Percentiles rank a stretch among this genome's conserved stretches.
Conservation (phyloP, 2,888 invertebrate species). For the Strigamia crassipes region DNA sequence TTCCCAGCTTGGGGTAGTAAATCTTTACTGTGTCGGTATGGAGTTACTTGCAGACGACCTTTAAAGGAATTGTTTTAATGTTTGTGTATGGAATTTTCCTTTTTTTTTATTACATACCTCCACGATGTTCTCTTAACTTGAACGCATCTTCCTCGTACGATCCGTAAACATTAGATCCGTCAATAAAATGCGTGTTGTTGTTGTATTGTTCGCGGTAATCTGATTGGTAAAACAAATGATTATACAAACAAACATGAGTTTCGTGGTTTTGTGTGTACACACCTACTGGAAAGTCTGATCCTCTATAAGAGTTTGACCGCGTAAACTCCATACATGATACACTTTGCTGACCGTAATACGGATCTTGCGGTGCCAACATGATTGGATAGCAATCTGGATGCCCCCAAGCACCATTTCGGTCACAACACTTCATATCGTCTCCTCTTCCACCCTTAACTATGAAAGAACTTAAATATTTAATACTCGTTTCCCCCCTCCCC, state of each 20-base stretch:
- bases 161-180: slow-evolving; percentile 52
- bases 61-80: background rate
- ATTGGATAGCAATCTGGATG: slow-evolving; percentile 47
- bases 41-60: slow-evolving; percentile 46
- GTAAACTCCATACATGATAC: slow-evolving; percentile 45
- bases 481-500: slow-evolving; percentile 64
- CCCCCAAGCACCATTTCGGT: slow-evolving; percentile 37
- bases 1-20: slow-evolving; percentile 67
- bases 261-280: background rate
- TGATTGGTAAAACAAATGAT: slow-evolving; percentile 18
- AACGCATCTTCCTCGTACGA: slow-evolving; percentile 49
- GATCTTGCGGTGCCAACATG: slow-evolving; percentile 43
- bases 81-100: background rate
- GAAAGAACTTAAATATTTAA: background rate
- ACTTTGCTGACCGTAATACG: slow-evolving; percentile 42
- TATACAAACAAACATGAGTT: background rate
- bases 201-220: slow-evolving; percentile 53
- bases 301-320: slow-evolving; percentile 8
- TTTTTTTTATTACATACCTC: slow-evolving; percentile 47
- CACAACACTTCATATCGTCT: slow-evolving; percentile 45
- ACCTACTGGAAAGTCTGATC: slow-evolving; percentile 41
- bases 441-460: slow-evolving; percentile 45
- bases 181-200: slow-evolving; percentile 52
- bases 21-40: slow-evolving; percentile 66
- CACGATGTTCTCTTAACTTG: slow-evolving; percentile 49